Conservation (phyloP, 2,797 vertebrate genomes). For the Benthosema pterotum region DNA sequence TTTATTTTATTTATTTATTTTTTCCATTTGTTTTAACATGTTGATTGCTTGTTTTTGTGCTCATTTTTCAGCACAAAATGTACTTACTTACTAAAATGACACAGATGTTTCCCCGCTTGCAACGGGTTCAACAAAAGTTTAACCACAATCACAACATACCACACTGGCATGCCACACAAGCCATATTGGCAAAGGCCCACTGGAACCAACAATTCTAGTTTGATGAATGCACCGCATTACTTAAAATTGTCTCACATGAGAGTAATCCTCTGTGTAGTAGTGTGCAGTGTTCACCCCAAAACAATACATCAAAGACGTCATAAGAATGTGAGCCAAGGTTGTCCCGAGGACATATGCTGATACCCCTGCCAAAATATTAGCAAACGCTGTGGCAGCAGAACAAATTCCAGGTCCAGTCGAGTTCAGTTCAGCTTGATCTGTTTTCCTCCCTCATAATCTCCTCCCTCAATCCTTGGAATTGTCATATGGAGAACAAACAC, state of each 20-base stretch:
- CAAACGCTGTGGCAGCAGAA: background rate
- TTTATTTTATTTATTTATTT: too few relatives aligned
- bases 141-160: background rate
- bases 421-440: background rate
- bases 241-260: background rate
- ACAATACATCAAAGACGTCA: constrained; percentile 7
- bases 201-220: background rate
- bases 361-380: constrained; percentile 5
- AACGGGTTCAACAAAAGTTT: background rate
- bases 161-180: constrained; percentile 1
- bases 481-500: background rate
- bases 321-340: constrained; percentile 9
- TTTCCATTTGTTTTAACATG: too few relatives aligned
- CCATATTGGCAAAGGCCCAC: background rate
- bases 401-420: constrained; percentile 6
- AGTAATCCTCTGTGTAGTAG: background rate
- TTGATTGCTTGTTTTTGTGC: too few relatives aligned
- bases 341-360: constrained; percentile 8
- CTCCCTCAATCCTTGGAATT: background rate
- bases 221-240: background rate
- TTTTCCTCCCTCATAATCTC: constrained; percentile 17
- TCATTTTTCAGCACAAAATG: too few relatives aligned
- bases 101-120: too few relatives aligned
- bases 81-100: too few relatives aligned
- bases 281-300: background rate